These are phyloP conservation scores for Sebastes matsubarae DNA, from an alignment of 2,797 vertebrate genomes.

Conservation along the genomic window DNA sequence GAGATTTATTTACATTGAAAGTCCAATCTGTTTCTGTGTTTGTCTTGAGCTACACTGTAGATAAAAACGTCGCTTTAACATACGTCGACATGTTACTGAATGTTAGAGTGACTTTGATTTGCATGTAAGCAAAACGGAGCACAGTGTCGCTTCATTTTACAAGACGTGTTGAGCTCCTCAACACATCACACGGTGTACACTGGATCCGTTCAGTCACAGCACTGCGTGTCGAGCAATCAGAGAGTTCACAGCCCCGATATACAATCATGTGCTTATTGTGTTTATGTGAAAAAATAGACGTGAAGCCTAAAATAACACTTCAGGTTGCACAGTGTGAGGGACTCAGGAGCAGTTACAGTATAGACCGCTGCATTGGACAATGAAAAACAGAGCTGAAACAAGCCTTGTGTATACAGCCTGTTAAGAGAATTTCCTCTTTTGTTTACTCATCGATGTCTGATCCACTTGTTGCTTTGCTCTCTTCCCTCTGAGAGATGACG, in stretches of 20 bases:
- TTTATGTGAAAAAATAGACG: background rate
- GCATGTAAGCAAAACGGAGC: background rate
- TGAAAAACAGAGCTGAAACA: slow-evolving; percentile 1
- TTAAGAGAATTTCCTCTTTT: slow-evolving; percentile 10
- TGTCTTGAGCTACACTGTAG: background rate
- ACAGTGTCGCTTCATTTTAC: background rate
- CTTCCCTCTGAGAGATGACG: background rate
- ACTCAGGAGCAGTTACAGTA: background rate
- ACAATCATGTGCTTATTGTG: background rate
- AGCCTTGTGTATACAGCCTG: background rate
- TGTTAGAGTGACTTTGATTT: background rate
- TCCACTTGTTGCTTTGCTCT: slow-evolving; percentile 11
- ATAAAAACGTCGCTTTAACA: background rate
- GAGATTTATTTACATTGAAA: background rate
- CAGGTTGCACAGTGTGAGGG: background rate
- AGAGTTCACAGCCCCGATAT: background rate
- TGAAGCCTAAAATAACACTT: background rate
- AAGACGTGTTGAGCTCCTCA: background rate
- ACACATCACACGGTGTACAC: background rate
- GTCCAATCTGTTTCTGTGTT: slow-evolving; percentile 23
- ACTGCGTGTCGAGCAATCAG: background rate
- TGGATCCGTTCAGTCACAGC: background rate
- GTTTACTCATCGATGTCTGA: background rate
- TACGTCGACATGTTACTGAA: background rate
- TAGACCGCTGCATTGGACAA: slow-evolving; percentile 9